Base-by-base conservation (phyloP, 2,888 invertebrate genomes). In the Lepidocyrtinus sp. region DNA sequence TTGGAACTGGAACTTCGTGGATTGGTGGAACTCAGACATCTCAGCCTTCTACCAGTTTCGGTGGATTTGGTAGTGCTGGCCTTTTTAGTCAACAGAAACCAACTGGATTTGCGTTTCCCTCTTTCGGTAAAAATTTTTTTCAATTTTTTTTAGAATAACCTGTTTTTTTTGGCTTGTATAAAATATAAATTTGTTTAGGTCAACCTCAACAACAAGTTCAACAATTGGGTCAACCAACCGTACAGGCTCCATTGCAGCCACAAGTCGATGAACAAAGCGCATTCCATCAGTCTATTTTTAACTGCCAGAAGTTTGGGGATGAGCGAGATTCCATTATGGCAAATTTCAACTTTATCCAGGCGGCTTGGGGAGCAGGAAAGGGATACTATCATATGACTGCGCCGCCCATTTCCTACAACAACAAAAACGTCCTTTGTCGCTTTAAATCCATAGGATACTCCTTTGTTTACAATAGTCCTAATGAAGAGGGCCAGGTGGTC, bases 371-470 rank as follows among this genome's bases (percentile, higher is more conserved):
- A 19, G 92, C 92, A 15, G 97, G 97, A 88, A 91, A 91, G 88
- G 92, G 93, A 0, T 96, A 93, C 88, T 96, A 95, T 88, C 93
- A 92, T 45, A 91, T 93, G 70, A 93, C 92, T 85, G 93, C 93
- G 3, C 93, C 92, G 0, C 93, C 96, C 0, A 92, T 97, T 3
- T 94, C 95, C 74, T 93, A 97, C 84, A 95, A 93, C 65, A 93
- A 94, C 74, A 94, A 96, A 87, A 98, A 98, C 89, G 95, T 96
- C 0, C 92, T 97, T 68, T 98, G 96, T 87, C 92, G 96, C 61
- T 97, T 99, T 88, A 99, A 98, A 90, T 95, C 97, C 0, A 95
- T 99, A 72, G 96, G 96, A 0, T 99, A 98, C 88, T 96, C 95
- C 85, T 92, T 94, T 21, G 92, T 98, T 85, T 95, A 97, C 0